Evolutionary conservation across 1,140 invertebrate species (phyloP), one percentile per base, ranked within the genome.

Genomic region (Lordiphosa stackelbergi): DNA sequence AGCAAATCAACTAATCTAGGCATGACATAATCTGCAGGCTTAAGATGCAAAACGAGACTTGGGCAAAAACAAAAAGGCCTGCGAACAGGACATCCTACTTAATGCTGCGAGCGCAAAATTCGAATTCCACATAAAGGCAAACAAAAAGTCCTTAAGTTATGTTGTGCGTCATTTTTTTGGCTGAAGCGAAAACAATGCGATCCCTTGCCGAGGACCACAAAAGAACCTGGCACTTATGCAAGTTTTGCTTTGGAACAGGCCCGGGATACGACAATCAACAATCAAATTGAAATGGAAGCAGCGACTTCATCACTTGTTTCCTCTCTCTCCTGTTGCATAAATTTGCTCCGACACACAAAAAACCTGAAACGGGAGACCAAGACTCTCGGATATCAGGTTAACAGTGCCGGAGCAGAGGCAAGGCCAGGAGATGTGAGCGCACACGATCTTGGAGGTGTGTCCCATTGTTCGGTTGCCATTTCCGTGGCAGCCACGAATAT

Each of bases 121-220:
- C 69, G 66, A 31, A 64, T 83, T 83, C 61, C 60, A 46, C 43
- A 73, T 60, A 86, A 85, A 86, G 85, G 85, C 84, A 86, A 73
- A 86, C 69, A 84, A 86, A 83, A 86, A 86, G 85, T 86, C 85
- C 85, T 86, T 86, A 86, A 86, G 85, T 86, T 86, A 86, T 86
- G 66, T 86, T 83, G 62, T 60, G 56, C 70, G 62, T 73, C 69
- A 75, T 69, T 74, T 63, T 69, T 7, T 34, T 69, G 74, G 65
- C 72, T 65, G 47, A 63, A 47, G 13, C 43, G 34, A 48, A 72
- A 69, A 74, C 79, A 81, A 71, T 63, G 62, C 51, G 58, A 43
- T 55, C 57, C 65, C 41, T 53, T 36, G 35, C 34, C 41, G 11
- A 56, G 31, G 40, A 42, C 36, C 34, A 55, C 66, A 66, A 69